Evolutionary conservation across 2,113 vertebrate genomes (phyloP).

Genomic region (Parus major): DNA sequence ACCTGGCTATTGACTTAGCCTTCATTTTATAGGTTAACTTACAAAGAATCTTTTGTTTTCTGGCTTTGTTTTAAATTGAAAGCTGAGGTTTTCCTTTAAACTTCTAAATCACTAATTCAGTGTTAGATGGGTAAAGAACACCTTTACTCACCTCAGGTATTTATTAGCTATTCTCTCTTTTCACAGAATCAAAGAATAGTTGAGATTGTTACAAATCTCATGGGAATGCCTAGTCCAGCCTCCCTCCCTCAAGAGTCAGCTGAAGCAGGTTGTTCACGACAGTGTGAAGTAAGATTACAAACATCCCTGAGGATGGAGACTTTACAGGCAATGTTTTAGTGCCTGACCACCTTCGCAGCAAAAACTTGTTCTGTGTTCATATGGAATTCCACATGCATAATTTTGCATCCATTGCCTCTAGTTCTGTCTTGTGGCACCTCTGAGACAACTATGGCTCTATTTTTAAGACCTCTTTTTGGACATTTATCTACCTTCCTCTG

Average conservation of each 20-base stretch:
- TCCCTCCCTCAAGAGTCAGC: neutral
- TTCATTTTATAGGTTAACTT: neutral
- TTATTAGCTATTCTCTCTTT: neutral
- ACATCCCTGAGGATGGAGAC: neutral
- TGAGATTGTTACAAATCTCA: neutral
- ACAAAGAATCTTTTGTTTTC: neutral
- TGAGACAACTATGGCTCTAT: neutral
- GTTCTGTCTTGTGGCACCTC: neutral
- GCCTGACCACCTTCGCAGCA: neutral
- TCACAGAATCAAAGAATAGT: neutral
- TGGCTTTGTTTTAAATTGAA: neutral
- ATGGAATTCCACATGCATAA: neutral
- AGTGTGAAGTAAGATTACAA: neutral
- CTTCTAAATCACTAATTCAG: neutral
- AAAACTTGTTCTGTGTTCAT: neutral
- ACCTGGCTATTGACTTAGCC: neutral
- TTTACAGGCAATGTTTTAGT: neutral
- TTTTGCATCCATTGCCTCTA: neutral
- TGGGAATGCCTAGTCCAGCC: neutral
- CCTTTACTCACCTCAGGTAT: neutral
- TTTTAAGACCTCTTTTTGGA: neutral
- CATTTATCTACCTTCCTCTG: rapidly evolving
- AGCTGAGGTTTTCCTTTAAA: neutral
- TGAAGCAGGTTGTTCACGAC: neutral
- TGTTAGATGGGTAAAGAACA: neutral